phyloP scores from a whole-genome alignment of 1,140 invertebrate genomes.

The Leucophenga varia region DNA sequence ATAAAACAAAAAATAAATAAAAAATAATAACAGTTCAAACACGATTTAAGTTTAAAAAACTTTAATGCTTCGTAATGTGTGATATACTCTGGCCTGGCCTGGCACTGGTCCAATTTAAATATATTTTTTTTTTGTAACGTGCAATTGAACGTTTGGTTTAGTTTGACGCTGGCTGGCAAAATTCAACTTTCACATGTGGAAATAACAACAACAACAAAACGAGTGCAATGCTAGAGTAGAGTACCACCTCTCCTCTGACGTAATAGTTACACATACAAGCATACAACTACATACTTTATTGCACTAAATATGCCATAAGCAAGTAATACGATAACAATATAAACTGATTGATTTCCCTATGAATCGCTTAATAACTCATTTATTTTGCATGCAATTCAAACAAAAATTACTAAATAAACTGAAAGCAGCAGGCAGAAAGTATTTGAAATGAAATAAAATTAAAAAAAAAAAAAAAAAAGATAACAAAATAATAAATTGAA shows the following conservation, averaged over 20 bases:
- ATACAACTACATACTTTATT: slow-evolving; percentile 6
- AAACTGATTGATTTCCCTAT: slow-evolving; percentile 42
- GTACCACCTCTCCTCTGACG: slow-evolving; percentile 31
- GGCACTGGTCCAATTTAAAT: slow-evolving; percentile 43
- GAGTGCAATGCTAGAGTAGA: no score
- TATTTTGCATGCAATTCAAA: slow-evolving; percentile 46
- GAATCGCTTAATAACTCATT: slow-evolving; percentile 25
- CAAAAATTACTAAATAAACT: not conserved
- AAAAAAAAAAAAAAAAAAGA: no score
- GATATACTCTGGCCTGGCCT: not conserved
- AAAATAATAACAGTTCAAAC: no score
- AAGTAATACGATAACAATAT: slow-evolving; percentile 13
- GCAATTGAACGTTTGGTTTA: no score
- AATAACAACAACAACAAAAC: slow-evolving; percentile 16
- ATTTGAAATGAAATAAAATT: not conserved
- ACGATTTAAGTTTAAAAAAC: no score
- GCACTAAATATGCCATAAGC: slow-evolving; percentile 31
- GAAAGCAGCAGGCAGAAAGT: not conserved
- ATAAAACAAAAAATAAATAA: slow-evolving; percentile 14
- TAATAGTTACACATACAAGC: slow-evolving; percentile 20
- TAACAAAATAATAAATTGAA: no score
- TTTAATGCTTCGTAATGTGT: no score
- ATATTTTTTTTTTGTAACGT: no score
- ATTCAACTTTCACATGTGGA: slow-evolving; percentile 46
- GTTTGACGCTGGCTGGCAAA: no score